Evolutionary conservation across 2,888 invertebrate species (phyloP), one percentile per base, ranked within the genome.

Genomic region (Dromius quadrimaculatus): DNA sequence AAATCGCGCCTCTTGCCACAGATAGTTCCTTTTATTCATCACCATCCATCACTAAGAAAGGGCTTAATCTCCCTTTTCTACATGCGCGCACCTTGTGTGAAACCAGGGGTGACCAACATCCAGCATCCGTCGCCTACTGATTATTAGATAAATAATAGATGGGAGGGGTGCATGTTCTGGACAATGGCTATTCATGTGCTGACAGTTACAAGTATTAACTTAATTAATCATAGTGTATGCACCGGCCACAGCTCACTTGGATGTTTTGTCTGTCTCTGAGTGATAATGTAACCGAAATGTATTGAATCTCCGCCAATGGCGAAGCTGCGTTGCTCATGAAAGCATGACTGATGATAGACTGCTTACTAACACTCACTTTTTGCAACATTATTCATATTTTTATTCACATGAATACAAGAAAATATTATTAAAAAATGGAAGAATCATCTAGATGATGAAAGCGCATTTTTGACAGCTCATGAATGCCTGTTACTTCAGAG

Each of bases 201-300:
- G 75, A 75, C 75, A 75, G 74, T 73, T 75, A 74, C 74, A 73
- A 75, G 74, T 74, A 74, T 75, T 73, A 74, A 75, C 75, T 75
- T 75, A 74, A 75, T 75, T 74, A 74, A 74, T 74, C 74, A 75
- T 74, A 73, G 59, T 59, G 36, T 17, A 22, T 22, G 22, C 23
- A 22, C 19, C 19, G 20, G 34, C 34, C 50, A 54, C 17, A 19
- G 11, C 23, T 54, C 23, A 54, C 32, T 54, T 28, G 41, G 13
- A 41, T 41, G 41, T 41, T 41, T 22, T 47, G 47, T 23, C 11
- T 47, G 47, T 23, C 47, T 38, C 38, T 38, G 38, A n/a, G 13
- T 11, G 13, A 20, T 20, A 17, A 47, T 23, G 47, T 38, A 34
- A 59, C 59, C 38, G 59, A 38, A 59, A 34, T 34, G 36, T 23